Conservation (phyloP, 2,113 vertebrate species). For the Eulemur macaco region DNA sequence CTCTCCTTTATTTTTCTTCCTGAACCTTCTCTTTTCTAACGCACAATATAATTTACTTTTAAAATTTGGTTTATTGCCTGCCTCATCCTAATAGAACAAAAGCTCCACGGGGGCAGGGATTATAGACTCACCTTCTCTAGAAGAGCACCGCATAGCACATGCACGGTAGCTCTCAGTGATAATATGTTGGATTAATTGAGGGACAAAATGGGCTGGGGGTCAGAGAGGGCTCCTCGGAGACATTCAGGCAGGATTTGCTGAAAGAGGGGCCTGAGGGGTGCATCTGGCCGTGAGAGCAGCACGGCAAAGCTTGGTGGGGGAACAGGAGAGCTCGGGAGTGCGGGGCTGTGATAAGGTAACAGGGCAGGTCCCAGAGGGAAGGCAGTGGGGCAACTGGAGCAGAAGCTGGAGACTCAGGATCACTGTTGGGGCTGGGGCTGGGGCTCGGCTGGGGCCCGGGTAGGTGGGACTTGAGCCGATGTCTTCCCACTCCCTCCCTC, state of each 20-base stretch:
- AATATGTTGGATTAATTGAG: background rate
- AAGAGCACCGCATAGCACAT: background rate
- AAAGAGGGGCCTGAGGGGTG: background rate
- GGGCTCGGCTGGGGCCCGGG: background rate
- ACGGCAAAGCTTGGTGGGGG: background rate
- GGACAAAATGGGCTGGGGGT: background rate
- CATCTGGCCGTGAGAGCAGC: background rate
- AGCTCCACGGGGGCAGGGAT: background rate
- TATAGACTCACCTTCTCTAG: background rate
- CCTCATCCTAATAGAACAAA: conserved; percentile 29
- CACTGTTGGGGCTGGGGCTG: background rate
- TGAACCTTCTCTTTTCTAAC: conserved; percentile 40
- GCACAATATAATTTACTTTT: conserved; percentile 31
- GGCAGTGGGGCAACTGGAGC: background rate
- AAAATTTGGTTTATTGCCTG: background rate
- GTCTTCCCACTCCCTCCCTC: background rate
- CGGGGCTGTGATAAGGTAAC: background rate
- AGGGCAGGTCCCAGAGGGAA: background rate
- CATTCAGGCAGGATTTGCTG: background rate
- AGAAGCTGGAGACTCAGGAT: background rate
- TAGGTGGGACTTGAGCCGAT: background rate
- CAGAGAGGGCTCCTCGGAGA: background rate
- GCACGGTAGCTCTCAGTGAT: background rate
- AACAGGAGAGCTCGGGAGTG: background rate
- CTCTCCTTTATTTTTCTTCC: conserved; percentile 2